Evolutionary conservation across 2,113 vertebrate species (phyloP).

Genomic region (Pseudorhombus dupliciocellatus): DNA sequence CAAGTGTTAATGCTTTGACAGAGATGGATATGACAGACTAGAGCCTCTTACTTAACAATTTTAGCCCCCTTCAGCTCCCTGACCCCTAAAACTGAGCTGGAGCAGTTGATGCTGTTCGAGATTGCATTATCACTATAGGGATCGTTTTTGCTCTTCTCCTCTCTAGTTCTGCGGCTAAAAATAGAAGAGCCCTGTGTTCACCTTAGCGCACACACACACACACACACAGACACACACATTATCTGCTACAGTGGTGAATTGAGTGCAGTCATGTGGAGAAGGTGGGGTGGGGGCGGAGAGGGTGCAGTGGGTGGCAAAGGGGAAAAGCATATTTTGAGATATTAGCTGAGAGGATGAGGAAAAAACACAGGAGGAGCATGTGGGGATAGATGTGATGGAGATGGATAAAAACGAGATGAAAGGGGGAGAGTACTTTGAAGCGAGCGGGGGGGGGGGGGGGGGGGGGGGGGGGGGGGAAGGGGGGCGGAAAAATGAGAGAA

Average conservation of each 20-base stretch:
- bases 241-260: conserved; percentile 45
- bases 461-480: conserved; percentile 10
- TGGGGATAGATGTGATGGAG: conserved; percentile 50
- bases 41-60: conserved; percentile 19
- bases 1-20: conserved; percentile 26
- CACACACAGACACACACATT: conserved; percentile 23
- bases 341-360: conserved; percentile 28
- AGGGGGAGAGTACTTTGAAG: conserved; percentile 33
- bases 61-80: conserved; percentile 1
- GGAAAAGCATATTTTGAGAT: conserved; percentile 50
- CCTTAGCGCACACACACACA: conserved; percentile 44
- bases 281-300: conserved; percentile 22
- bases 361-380: conserved; percentile 22
- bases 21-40: conserved; percentile 25
- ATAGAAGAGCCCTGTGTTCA: conserved; percentile 67
- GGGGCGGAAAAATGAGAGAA: conserved; percentile 34
- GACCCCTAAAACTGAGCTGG: conserved; percentile 26
- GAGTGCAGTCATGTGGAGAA: conserved; percentile 55
- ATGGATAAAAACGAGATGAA: conserved; percentile 42
- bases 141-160: conserved; percentile 61
- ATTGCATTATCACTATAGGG: conserved; percentile 60
- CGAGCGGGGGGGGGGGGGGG: conserved; percentile 16
- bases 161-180: conserved; percentile 58
- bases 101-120: conserved; percentile 42
- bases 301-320: conserved; percentile 20